These are phyloP conservation scores for Melieria crassipennis DNA, from an alignment of 2,888 invertebrate genomes.

Conservation along the genomic window DNA sequence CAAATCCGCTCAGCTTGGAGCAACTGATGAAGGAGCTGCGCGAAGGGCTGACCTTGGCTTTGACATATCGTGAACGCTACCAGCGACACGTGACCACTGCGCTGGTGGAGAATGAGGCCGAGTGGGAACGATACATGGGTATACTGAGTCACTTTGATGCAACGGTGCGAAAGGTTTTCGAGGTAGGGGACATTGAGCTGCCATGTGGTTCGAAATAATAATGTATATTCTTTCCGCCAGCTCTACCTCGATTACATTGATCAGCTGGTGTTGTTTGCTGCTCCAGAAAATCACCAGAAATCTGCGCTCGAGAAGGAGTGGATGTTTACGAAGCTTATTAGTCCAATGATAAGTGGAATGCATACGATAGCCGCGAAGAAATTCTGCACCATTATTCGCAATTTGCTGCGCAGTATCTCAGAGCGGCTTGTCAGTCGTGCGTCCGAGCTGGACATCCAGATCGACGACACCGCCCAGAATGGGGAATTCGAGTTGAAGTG, in stretches of 20 bases:
- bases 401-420: slow-evolving; percentile 67
- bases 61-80: slow-evolving; percentile 82
- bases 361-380: slow-evolving; percentile 78
- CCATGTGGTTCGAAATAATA: neutral
- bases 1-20: slow-evolving; percentile 85
- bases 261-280: slow-evolving; percentile 76
- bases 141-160: slow-evolving; percentile 79
- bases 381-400: slow-evolving; percentile 74
- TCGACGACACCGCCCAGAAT: slow-evolving; percentile 57
- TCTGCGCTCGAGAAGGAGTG: slow-evolving; percentile 87
- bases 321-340: slow-evolving; percentile 83
- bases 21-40: slow-evolving; percentile 91
- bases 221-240: slow-evolving; percentile 61
- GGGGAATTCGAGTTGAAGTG: slow-evolving; percentile 60
- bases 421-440: slow-evolving; percentile 66
- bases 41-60: slow-evolving; percentile 86
- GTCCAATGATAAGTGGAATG: slow-evolving; percentile 80
- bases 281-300: slow-evolving; percentile 70
- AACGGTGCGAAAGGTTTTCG: slow-evolving; percentile 78
- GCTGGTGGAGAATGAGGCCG: slow-evolving; percentile 67
- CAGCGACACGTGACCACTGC: slow-evolving; percentile 73
- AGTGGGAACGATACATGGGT: slow-evolving; percentile 68
- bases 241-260: slow-evolving; percentile 88
- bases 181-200: slow-evolving; percentile 66
- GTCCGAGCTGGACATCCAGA: slow-evolving; percentile 63